Conservation (phyloP, 2,113 vertebrate species). For the Hymenochirus boettgeri region DNA sequence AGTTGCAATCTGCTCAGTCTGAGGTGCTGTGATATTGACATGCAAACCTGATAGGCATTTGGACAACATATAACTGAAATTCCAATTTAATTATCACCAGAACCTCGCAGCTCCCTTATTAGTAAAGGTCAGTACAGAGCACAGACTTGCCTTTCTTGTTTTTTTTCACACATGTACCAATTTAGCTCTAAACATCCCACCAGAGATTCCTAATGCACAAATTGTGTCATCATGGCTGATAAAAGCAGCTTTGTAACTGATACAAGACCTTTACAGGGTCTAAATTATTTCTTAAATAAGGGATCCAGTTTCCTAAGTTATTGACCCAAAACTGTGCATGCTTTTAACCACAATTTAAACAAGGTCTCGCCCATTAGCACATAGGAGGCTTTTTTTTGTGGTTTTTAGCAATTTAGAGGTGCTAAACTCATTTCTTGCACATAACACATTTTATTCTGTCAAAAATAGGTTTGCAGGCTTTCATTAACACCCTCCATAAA, state of each 20-base stretch:
- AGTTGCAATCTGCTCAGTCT: neutral
- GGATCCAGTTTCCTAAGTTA: slow-evolving; percentile 5
- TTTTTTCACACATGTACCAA: slow-evolving; percentile 1
- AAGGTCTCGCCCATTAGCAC: slow-evolving; percentile 33
- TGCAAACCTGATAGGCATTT: neutral
- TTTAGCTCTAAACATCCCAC: slow-evolving; percentile 1
- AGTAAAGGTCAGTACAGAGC: slow-evolving; percentile 2
- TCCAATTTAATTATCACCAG: neutral
- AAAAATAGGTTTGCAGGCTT: slow-evolving; percentile 39
- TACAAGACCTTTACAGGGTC: neutral
- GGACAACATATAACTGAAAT: neutral
- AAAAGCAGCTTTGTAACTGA: slow-evolving; percentile 1
- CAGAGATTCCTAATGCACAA: neutral
- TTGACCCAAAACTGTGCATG: neutral
- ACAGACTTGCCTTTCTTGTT: slow-evolving; percentile 4
- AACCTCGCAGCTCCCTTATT: neutral
- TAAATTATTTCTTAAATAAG: neutral
- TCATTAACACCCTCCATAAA: slow-evolving; percentile 38
- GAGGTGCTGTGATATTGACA: neutral
- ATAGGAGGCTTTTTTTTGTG: slow-evolving; percentile 10
- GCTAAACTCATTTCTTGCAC: slow-evolving; percentile 36
- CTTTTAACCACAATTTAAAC: slow-evolving; percentile 19
- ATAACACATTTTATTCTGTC: slow-evolving; percentile 40
- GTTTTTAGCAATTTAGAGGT: slow-evolving; percentile 31
- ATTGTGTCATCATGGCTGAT: neutral